Conservation (phyloP, 2,888 invertebrate genomes). For the Platycheirus albimanus region DNA sequence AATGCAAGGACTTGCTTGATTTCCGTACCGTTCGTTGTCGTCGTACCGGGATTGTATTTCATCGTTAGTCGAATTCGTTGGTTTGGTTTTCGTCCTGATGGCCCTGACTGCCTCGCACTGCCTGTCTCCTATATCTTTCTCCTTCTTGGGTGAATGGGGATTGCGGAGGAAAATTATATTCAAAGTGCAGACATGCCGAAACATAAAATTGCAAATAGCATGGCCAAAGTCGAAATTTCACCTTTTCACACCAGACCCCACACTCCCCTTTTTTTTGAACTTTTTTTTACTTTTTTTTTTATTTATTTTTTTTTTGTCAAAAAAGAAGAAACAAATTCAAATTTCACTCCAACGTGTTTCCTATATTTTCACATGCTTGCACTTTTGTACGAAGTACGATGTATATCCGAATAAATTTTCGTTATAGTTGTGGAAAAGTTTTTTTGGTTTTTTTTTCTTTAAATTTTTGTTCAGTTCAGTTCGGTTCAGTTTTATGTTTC, state of each 20-base stretch:
- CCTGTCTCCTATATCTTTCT: background rate
- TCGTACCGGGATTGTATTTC: conserved; percentile 63
- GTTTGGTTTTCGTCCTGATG: conserved; percentile 16
- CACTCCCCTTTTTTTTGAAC: conserved; percentile 10
- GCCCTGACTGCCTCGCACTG: background rate
- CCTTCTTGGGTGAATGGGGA: no score
- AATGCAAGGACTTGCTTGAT: conserved; percentile 58
- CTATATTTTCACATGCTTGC: conserved; percentile 53
- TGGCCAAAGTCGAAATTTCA: conserved; percentile 38
- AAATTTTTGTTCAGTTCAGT: background rate
- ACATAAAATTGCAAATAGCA: conserved; percentile 51
- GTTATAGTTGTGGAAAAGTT: conserved; percentile 44
- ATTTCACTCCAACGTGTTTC: conserved; percentile 62
- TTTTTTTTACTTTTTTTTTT: conserved; percentile 25
- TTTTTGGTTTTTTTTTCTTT: conserved; percentile 9
- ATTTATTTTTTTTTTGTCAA: background rate
- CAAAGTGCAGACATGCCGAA: conserved; percentile 68
- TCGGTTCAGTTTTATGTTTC: conserved; percentile 26
- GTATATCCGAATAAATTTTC: conserved; percentile 60
- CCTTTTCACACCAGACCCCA: conserved; percentile 1
- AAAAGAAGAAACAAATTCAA: conserved; percentile 47
- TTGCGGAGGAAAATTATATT: conserved; percentile 43
- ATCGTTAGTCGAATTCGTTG: conserved; percentile 63
- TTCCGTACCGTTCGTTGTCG: conserved; percentile 44
- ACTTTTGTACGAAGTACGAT: conserved; percentile 21